A percentile compares a stretch with the other conserved stretches of the same genome.
Evolutionary conservation across 2,888 invertebrate species (phyloP).

Genomic region (Acanthosepion esculentum): DNA sequence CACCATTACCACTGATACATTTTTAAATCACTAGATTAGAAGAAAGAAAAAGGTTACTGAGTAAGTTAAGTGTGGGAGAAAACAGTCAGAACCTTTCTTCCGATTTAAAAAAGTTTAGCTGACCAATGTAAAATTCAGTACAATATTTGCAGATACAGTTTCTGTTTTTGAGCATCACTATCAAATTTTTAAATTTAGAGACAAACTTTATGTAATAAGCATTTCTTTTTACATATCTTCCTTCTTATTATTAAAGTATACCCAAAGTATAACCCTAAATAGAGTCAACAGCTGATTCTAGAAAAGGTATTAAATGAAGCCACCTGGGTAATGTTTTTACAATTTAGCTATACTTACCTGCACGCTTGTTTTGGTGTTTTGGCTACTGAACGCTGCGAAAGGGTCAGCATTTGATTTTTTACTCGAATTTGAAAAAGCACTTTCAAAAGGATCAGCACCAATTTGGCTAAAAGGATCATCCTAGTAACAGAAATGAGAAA

Average conservation of each 20-base stretch:
- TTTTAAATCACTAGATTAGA: too few species aligned
- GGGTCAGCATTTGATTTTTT: conserved; percentile 40
- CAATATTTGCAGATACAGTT: too few species aligned
- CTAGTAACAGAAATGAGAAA: conserved; percentile 1
- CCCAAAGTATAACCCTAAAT: not conserved
- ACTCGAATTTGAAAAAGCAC: conserved; percentile 39
- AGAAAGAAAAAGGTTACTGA: too few species aligned
- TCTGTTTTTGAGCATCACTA: too few species aligned
- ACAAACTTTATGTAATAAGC: too few species aligned
- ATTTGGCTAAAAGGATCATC: not conserved
- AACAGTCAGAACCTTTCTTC: too few species aligned
- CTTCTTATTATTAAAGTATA: not conserved
- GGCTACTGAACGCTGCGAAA: conserved; percentile 34
- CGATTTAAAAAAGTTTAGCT: too few species aligned
- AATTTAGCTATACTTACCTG: not conserved
- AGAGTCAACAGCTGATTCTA: conserved; percentile 40
- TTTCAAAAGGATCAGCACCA: conserved; percentile 40
- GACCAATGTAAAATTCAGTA: too few species aligned
- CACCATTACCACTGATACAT: too few species aligned
- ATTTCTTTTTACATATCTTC: too few species aligned
- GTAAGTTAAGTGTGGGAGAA: too few species aligned
- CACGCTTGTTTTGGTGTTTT: not conserved
- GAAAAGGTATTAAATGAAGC: not conserved
- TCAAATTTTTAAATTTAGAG: too few species aligned
- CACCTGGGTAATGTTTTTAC: not conserved